These are phyloP conservation scores for Siphlonurus alternatus DNA, from an alignment of 2,888 invertebrate genomes.

Conservation along the genomic window DNA sequence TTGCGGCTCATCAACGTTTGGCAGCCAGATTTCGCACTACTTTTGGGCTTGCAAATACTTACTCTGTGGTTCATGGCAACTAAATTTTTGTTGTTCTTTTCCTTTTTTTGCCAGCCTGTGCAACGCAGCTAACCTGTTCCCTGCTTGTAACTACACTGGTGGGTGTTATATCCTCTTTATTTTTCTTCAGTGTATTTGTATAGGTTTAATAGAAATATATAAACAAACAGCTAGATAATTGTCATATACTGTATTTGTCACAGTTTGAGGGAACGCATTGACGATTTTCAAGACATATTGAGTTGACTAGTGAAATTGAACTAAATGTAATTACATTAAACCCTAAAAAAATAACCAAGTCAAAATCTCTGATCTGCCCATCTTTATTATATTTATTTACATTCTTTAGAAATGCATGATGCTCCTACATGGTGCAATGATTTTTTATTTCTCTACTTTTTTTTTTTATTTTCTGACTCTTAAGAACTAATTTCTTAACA, in stretches of 20 bases:
- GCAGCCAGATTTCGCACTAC: background rate
- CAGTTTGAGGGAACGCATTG: background rate
- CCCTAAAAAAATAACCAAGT: background rate
- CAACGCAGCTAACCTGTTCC: constrained; percentile 16
- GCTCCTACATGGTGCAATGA: background rate
- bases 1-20: background rate
- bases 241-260: background rate
- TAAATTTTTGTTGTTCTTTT: constrained; percentile 9
- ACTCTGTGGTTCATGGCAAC: constrained; percentile 9
- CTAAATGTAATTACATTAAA: too few species aligned
- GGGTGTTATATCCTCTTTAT: constrained; percentile 13
- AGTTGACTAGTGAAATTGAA: too few species aligned
- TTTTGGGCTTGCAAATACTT: background rate
- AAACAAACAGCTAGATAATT: constrained; percentile 9
- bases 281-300: background rate
- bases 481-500: too few species aligned
- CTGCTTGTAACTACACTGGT: constrained; percentile 14
- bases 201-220: constrained; percentile 9
- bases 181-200: constrained; percentile 1
- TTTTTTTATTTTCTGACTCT: too few species aligned
- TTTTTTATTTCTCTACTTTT: too few species aligned
- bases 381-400: background rate
- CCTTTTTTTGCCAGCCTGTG: constrained; percentile 13
- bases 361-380: background rate
- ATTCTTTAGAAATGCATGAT: background rate